Evolutionary conservation across 1,140 invertebrate species (phyloP).

Genomic region (Brachionus manjavacas): DNA sequence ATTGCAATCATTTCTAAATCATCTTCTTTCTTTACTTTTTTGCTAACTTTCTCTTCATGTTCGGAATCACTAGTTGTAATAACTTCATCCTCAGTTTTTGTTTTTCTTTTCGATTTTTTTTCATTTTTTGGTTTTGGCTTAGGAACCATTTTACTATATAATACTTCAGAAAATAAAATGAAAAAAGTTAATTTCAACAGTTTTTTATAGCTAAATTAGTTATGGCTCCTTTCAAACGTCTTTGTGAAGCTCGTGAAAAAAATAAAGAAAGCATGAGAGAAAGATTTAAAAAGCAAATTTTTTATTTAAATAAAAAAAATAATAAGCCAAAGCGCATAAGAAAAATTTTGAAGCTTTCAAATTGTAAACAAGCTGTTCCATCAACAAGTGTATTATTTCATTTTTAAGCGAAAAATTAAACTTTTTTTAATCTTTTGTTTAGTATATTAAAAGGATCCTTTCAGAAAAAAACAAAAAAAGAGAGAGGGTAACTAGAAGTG

Average conservation of each 20-base stretch:
- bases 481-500: background rate
- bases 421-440: background rate
- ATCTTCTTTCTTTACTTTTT: background rate
- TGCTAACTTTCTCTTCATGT: background rate
- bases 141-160: background rate
- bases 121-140: background rate
- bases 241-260: background rate
- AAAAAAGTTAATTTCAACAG: background rate
- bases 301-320: background rate
- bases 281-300: background rate
- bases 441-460: background rate
- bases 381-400: background rate
- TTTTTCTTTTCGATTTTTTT: background rate
- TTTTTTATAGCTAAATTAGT: background rate
- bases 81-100: background rate
- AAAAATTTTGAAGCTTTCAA: background rate
- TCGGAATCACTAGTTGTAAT: background rate
- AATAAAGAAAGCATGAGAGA: background rate
- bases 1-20: background rate
- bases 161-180: background rate
- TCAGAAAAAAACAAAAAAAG: background rate
- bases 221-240: background rate
- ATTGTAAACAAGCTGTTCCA: background rate
- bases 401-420: background rate
- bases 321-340: background rate